These are phyloP conservation scores for Colostygia pectinataria DNA, from an alignment of 2,888 invertebrate genomes.

Conservation along the genomic window DNA sequence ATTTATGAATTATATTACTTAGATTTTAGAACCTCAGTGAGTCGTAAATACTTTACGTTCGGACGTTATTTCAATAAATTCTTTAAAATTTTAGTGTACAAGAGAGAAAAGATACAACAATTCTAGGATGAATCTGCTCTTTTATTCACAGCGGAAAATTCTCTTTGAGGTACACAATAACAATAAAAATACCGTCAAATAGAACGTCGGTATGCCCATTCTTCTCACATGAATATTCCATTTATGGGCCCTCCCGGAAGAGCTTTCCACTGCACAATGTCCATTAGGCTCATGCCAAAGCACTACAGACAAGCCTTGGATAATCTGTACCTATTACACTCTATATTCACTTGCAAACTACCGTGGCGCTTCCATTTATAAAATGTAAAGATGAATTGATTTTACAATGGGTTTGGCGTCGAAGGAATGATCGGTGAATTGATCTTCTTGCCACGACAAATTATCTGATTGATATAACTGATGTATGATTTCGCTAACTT, in stretches of 20 bases:
- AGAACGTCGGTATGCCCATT: conserved; percentile 28
- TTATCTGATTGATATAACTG: conserved; percentile 22
- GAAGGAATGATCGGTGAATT: conserved; percentile 20
- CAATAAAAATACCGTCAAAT: conserved; percentile 26
- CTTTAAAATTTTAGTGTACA: conserved; percentile 1
- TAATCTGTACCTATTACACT: conserved; percentile 27
- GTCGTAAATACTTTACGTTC: neutral
- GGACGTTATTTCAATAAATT: neutral
- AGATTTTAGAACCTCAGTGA: neutral
- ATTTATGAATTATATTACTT: neutral
- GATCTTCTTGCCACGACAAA: conserved; percentile 29
- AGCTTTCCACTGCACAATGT: conserved; percentile 32
- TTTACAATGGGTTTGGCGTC: conserved; percentile 25
- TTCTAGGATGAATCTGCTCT: conserved; percentile 5
- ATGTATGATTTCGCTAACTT: conserved; percentile 18
- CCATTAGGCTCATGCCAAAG: conserved; percentile 34
- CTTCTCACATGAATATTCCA: conserved; percentile 37
- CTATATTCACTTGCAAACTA: conserved; percentile 1
- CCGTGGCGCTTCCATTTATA: neutral
- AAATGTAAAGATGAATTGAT: conserved; percentile 19
- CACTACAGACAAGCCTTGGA: conserved; percentile 20
- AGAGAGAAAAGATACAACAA: too few relatives aligned
- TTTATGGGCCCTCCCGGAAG: conserved; percentile 33
- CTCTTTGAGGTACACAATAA: conserved; percentile 13
- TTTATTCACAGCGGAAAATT: conserved; percentile 14